phyloP scores from a whole-genome alignment of 2,113 vertebrate species.

The Collichthys lucidus region DNA sequence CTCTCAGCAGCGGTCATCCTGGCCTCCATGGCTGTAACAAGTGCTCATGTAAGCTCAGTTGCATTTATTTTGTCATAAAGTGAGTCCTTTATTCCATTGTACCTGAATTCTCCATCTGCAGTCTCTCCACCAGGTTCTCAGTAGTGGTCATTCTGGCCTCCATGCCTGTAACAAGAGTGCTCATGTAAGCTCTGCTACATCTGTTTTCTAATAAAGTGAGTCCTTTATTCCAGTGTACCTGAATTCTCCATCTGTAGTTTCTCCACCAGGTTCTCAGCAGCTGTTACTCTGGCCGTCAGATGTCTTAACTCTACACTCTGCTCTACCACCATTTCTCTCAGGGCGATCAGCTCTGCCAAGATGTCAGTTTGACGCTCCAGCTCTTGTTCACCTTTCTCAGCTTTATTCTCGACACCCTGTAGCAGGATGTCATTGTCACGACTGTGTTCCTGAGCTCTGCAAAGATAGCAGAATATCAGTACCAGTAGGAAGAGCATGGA shows the following conservation, averaged over 20 bases:
- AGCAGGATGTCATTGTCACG: neutral
- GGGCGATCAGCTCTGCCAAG: constrained; percentile 35
- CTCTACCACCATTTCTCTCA: constrained; percentile 44
- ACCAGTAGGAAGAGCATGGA: neutral
- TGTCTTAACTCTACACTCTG: constrained; percentile 32
- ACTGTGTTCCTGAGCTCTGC: constrained; percentile 15
- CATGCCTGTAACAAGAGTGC: constrained; percentile 16
- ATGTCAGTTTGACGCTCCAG: constrained; percentile 11
- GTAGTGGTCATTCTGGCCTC: constrained; percentile 30
- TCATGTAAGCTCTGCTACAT: neutral
- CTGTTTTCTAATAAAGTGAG: neutral
- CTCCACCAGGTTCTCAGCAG: constrained; percentile 26
- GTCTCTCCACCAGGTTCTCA: constrained; percentile 24
- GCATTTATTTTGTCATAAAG: neutral
- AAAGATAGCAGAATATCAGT: constrained; percentile 27
- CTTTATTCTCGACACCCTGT: neutral
- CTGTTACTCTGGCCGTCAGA: constrained; percentile 31
- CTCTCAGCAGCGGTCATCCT: constrained; percentile 40
- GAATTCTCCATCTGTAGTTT: constrained; percentile 31
- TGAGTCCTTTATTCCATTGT: neutral
- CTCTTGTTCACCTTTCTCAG: neutral
- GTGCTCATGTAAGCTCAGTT: neutral
- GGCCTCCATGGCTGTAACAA: constrained; percentile 29
- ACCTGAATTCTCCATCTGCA: constrained; percentile 50
- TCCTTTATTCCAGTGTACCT: neutral